Conservation (phyloP, 2,113 vertebrate genomes). For the Gnathonemus echidnorhynchus region DNA sequence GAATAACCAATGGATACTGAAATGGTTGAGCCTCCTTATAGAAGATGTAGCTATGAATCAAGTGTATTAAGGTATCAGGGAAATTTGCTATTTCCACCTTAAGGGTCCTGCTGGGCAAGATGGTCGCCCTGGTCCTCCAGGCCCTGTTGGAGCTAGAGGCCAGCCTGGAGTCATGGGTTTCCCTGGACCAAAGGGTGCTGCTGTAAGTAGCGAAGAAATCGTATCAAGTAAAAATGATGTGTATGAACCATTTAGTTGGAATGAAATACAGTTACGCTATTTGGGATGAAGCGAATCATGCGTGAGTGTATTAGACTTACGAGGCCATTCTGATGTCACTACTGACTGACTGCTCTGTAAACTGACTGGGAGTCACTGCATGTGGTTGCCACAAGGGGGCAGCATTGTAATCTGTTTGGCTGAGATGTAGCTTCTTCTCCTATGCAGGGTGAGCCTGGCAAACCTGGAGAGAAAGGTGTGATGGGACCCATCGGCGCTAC, state of each 20-base stretch:
- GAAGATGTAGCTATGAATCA: background rate
- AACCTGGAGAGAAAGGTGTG: slow-evolving; percentile 83
- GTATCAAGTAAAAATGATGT: background rate
- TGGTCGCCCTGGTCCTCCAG: slow-evolving; percentile 84
- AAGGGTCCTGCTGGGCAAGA: slow-evolving; percentile 92
- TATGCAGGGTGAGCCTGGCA: slow-evolving; percentile 82
- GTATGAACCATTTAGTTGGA: background rate
- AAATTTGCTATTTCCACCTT: background rate
- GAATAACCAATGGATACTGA: background rate
- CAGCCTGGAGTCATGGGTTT: slow-evolving; percentile 98
- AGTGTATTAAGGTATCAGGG: background rate
- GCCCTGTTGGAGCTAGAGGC: slow-evolving; percentile 81
- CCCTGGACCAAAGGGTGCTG: slow-evolving; percentile 93
- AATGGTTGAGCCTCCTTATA: background rate
- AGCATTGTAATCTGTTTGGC: background rate
- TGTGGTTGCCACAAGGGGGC: background rate
- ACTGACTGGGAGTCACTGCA: background rate
- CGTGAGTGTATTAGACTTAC: background rate
- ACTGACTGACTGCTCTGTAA: background rate
- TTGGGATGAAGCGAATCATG: background rate
- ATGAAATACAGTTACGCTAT: background rate
- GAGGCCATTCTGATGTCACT: background rate
- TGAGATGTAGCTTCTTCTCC: slow-evolving; percentile 1
- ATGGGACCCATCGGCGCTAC: slow-evolving; percentile 73
- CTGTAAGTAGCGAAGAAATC: slow-evolving; percentile 65